Evolutionary conservation across 2,113 vertebrate genomes (phyloP).

Genomic region (Herpetotheres cachinnans): DNA sequence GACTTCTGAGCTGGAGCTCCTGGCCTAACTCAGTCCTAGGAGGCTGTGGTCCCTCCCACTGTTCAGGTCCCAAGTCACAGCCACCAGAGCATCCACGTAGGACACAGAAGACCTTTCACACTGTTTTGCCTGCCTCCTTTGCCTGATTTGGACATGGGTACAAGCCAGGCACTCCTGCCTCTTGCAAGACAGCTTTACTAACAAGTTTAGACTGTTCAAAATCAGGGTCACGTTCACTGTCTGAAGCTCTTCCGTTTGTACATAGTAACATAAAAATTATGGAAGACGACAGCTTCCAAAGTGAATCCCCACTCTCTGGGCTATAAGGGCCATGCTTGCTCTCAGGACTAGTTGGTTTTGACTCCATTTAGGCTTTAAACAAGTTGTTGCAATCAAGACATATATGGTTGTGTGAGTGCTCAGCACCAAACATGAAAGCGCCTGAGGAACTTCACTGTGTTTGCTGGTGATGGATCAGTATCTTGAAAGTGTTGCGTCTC

Average conservation of each 20-base stretch:
- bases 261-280: not conserved
- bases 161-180: not conserved
- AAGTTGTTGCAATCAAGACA: not conserved
- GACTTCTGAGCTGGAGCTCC: not conserved
- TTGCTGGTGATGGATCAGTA: not conserved
- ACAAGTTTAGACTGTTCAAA: not conserved
- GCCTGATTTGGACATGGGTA: fast-evolving
- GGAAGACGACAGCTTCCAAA: not conserved
- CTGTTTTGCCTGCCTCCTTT: not conserved
- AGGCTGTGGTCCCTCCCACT: not conserved
- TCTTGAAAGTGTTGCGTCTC: too few species aligned
- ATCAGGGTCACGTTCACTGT: not conserved
- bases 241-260: not conserved
- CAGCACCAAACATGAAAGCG: not conserved
- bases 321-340: not conserved
- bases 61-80: not conserved
- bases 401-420: not conserved
- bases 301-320: not conserved
- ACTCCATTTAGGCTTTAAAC: not conserved
- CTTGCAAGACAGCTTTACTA: not conserved
- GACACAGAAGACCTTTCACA: not conserved
- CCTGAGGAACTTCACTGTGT: not conserved
- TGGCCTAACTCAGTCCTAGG: not conserved
- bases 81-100: fast-evolving
- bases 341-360: not conserved